Conservation (phyloP, 2,888 invertebrate species). For the Diplazon laetatorius region DNA sequence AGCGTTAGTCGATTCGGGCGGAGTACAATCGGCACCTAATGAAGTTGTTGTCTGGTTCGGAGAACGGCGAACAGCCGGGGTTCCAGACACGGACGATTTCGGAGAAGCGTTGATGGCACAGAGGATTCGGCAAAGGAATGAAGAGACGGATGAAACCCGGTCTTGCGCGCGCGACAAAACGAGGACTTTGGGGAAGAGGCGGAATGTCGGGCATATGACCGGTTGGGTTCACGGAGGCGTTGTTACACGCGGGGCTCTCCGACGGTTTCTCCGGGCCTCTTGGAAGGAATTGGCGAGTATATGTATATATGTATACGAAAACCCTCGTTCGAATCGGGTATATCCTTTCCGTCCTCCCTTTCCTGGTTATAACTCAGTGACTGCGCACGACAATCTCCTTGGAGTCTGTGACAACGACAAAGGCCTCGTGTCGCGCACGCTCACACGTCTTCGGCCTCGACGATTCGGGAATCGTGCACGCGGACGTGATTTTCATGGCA, state of each 20-base stretch:
- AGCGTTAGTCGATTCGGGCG: conserved; percentile 35
- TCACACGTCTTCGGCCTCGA: not conserved
- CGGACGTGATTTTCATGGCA: conserved; percentile 28
- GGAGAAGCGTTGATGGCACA: not conserved
- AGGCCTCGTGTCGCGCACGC: conserved; percentile 35
- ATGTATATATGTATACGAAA: conserved; percentile 14
- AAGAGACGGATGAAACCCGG: no score
- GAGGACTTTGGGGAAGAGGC: conserved; percentile 40
- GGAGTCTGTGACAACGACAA: conserved; percentile 42
- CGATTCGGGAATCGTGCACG: conserved; percentile 1
- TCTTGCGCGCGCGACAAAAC: no score
- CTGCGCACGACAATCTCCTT: conserved; percentile 40
- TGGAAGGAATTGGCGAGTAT: conserved; percentile 47
- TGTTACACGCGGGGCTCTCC: no score
- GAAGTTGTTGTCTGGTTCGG: conserved; percentile 81
- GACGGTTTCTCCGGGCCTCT: conserved; percentile 47
- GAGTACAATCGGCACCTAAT: conserved; percentile 75
- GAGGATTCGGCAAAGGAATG: conserved; percentile 5
- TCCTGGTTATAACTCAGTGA: conserved; percentile 55
- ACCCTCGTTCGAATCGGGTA: conserved; percentile 27
- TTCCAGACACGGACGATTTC: conserved; percentile 32
- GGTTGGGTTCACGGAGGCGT: no score
- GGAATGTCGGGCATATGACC: conserved; percentile 65
- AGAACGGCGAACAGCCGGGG: conserved; percentile 63
- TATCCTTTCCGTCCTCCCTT: conserved; percentile 62